Percentiles rank a stretch among this genome's conserved stretches.
Conservation (phyloP, 2,888 invertebrate species). For the Seira sanloemensis region DNA sequence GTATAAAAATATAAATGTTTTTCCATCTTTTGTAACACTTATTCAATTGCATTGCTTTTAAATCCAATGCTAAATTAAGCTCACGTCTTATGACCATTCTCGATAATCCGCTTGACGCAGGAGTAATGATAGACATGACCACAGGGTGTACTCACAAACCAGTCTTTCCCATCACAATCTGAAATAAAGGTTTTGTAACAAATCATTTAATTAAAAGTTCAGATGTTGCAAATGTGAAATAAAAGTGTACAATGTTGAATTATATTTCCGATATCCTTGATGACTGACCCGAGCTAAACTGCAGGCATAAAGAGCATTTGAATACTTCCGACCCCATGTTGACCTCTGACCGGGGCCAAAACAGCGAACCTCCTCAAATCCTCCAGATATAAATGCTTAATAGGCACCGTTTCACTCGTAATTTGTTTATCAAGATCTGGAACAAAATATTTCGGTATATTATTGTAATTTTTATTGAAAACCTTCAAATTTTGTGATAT, state of each 20-base stretch:
- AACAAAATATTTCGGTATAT: too few relatives aligned
- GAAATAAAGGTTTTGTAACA: too few relatives aligned
- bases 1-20: too few relatives aligned
- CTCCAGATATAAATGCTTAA: too few relatives aligned
- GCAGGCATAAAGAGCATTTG: slow-evolving; percentile 61
- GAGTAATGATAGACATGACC: slow-evolving; percentile 63
- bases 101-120: slow-evolving; percentile 57
- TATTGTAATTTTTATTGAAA: too few relatives aligned
- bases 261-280: neutral
- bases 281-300: slow-evolving; percentile 55
- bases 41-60: too few relatives aligned
- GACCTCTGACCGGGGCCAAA: too few relatives aligned
- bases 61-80: neutral
- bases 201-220: neutral
- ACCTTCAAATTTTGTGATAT: too few relatives aligned
- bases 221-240: neutral
- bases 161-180: slow-evolving; percentile 52
- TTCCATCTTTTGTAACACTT: too few relatives aligned
- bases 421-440: too few relatives aligned
- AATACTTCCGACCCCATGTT: slow-evolving; percentile 52
- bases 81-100: slow-evolving; percentile 55
- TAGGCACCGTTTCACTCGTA: too few relatives aligned
- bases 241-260: neutral
- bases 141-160: slow-evolving; percentile 59
- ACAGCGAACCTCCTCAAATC: too few relatives aligned